Percentiles rank a stretch among this genome's conserved stretches.
Evolutionary conservation across 2,797 vertebrate species (phyloP).

Genomic region (Amphiprion clarkii): DNA sequence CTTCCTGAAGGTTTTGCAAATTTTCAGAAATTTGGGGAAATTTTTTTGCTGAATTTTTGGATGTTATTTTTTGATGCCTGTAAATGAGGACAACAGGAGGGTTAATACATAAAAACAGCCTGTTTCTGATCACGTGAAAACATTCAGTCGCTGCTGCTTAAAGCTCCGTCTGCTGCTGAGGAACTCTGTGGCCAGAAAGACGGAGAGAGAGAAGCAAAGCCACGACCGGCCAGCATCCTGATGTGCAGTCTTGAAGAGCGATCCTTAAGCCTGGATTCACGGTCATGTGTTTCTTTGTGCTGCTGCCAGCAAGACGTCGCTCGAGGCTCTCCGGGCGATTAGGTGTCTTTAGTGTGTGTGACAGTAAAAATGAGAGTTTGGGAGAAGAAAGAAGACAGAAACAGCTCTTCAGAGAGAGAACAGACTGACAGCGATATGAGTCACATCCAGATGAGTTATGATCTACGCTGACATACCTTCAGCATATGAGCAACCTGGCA

Average conservation of each 20-base stretch:
- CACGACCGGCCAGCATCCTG: slow-evolving; percentile 57
- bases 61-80: no score
- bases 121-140: slow-evolving; percentile 63
- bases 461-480: slow-evolving; percentile 25
- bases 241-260: slow-evolving; percentile 59
- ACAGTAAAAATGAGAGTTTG: slow-evolving; percentile 15
- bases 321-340: slow-evolving; percentile 60
- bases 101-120: slow-evolving; percentile 3
- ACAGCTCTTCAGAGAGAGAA: slow-evolving; percentile 28
- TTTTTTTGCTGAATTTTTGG: no score
- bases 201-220: slow-evolving; percentile 24
- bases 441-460: slow-evolving; percentile 41
- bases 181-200: slow-evolving; percentile 8
- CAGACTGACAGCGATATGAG: slow-evolving; percentile 20
- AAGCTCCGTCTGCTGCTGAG: slow-evolving; percentile 36
- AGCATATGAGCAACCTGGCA: slow-evolving; percentile 54
- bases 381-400: slow-evolving; percentile 28
- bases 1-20: no score
- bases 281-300: slow-evolving; percentile 79
- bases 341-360: slow-evolving; percentile 52
- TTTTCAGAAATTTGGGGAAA: no score
- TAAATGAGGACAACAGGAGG: no score
- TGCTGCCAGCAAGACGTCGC: slow-evolving; percentile 73
- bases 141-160: slow-evolving; percentile 41
- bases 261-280: slow-evolving; percentile 76